Conservation (phyloP, 1,140 invertebrate species). For the Lepidurus apus region DNA sequence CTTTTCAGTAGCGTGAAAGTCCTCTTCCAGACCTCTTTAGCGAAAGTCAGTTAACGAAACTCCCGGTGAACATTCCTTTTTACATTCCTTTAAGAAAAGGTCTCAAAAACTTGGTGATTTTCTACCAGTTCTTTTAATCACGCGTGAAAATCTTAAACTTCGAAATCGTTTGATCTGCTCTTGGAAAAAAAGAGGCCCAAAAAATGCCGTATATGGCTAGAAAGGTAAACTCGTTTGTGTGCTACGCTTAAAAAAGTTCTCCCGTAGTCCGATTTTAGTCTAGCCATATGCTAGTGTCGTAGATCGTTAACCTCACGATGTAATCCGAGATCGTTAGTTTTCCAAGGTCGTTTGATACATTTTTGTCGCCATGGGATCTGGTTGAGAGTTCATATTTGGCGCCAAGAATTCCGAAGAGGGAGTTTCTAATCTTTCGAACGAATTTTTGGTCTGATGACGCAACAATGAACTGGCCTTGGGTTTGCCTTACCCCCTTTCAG, state of each 20-base stretch:
- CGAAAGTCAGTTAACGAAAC: background rate
- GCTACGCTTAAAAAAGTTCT: background rate
- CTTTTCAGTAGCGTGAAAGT: background rate
- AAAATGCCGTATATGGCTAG: slow-evolving; percentile 16
- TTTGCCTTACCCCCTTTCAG: background rate
- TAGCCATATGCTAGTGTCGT: background rate
- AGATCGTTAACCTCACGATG: background rate
- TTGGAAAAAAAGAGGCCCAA: background rate
- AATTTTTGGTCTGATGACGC: background rate
- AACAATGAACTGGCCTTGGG: background rate
- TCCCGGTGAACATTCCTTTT: slow-evolving; percentile 1
- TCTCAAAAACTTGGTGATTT: too few relatives aligned
- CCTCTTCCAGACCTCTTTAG: background rate
- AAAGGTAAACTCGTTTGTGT: background rate
- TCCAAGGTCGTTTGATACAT: background rate
- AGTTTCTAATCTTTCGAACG: background rate
- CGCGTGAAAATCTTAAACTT: background rate
- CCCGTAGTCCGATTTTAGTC: background rate
- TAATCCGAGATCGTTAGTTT: background rate
- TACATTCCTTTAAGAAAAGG: background rate
- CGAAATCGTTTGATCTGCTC: background rate
- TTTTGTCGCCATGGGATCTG: background rate
- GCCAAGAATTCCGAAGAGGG: background rate
- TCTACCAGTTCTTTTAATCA: too few relatives aligned
- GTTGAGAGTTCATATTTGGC: background rate